Base-by-base conservation (phyloP, 2,888 invertebrate species). In the Eudasyphora cyanicolor region DNA sequence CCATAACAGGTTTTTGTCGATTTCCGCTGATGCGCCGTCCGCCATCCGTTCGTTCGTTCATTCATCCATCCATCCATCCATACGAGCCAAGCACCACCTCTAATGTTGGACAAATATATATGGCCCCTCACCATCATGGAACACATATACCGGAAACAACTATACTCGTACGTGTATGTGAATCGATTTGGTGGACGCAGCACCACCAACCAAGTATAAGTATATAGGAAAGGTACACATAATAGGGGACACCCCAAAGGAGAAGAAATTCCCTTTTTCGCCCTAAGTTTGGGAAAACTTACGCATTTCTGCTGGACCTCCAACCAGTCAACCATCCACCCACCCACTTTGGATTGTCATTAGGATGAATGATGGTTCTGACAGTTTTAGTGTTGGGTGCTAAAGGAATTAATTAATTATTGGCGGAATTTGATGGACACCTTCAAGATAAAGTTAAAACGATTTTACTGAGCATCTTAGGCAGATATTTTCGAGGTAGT, bases 21-120 rank as follows among this genome's bases (percentile, higher is more conserved):
- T 84, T 84, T 81, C 81, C 84, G 84, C 81, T 84, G 84, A 84
- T 76, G 81, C 67, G 77, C 78, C 79, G 73, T 76, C 77, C n/a
- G n/a, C 78, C 76, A 78, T 76, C 81, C 78, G n/a, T n/a, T n/a
- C n/a, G n/a, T n/a, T n/a, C n/a, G n/a, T n/a, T n/a, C n/a, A n/a
- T n/a, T n/a, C n/a, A n/a, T n/a, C n/a, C n/a, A n/a, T n/a, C n/a
- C n/a, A n/a, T n/a, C n/a, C n/a, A n/a, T n/a, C n/a, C n/a, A n/a
- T n/a, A n/a, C n/a, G n/a, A n/a, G n/a, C n/a, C n/a, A n/a, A n/a
- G n/a, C n/a, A 81, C 78, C 81, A 84, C 81, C 78, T 38, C 71
- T 62, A 75, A 64, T 73, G 21, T 57, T 60, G 62, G 32, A 60
- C 19, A 24, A 42, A 70, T 19, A 2, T n/a, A 62, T 49, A 79